A percentile compares a stretch with the other conserved stretches of the same genome.
Conservation (phyloP, 2,113 vertebrate genomes). For the Lasiurus borealis region DNA sequence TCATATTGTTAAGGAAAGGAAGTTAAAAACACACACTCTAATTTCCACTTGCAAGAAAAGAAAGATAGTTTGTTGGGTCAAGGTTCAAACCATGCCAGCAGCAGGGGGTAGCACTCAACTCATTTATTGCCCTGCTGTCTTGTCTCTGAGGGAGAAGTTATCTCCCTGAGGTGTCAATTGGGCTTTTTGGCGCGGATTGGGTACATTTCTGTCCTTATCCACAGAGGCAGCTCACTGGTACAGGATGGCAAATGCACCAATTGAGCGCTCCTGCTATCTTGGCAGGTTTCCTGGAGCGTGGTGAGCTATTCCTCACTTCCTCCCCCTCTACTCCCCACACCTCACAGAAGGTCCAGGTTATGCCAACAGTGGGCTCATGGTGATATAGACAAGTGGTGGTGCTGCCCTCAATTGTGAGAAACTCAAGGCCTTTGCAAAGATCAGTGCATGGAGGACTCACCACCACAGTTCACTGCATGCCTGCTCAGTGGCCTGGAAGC, state of each 20-base stretch:
- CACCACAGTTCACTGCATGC: no score
- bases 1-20: neutral
- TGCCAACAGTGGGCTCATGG: accelerated
- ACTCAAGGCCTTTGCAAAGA: neutral
- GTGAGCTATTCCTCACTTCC: neutral
- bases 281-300: neutral
- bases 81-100: neutral
- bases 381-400: neutral
- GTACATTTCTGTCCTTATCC: neutral
- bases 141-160: neutral
- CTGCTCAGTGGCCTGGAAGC: neutral
- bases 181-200: no score
- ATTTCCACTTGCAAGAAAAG: constrained; percentile 21
- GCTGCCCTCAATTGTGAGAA: neutral
- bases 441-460: neutral
- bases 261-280: neutral
- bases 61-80: neutral
- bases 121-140: neutral
- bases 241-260: neutral
- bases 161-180: no score
- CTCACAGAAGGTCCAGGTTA: neutral
- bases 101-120: neutral
- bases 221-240: neutral
- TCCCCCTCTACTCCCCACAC: neutral
- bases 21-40: neutral